These are phyloP conservation scores for Manis javanica DNA, from an alignment of 2,797 vertebrate species.

Conservation along the genomic window DNA sequence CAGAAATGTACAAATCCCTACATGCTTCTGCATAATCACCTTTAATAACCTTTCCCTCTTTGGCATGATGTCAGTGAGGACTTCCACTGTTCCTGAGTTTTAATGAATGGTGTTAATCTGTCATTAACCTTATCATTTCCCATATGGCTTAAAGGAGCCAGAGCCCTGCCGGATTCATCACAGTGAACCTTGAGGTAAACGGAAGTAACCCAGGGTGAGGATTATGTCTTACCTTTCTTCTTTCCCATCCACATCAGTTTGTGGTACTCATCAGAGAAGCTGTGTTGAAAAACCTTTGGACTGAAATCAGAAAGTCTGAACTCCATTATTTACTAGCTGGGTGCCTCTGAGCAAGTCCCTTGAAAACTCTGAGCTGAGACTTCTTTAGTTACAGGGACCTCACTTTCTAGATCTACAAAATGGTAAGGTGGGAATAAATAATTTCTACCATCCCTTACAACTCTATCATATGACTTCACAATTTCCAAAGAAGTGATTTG, in stretches of 20 bases:
- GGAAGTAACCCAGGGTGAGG: conserved; percentile 49
- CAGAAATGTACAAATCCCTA: neutral
- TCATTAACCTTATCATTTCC: conserved; percentile 11
- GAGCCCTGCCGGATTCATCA: conserved; percentile 60
- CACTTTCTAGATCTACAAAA: neutral
- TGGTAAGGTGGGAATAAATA: neutral
- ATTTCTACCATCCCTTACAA: neutral
- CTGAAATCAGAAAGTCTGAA: neutral
- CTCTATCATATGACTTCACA: neutral
- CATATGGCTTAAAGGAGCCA: conserved; percentile 54
- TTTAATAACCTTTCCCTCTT: neutral
- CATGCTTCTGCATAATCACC: neutral
- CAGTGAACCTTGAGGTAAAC: conserved; percentile 45
- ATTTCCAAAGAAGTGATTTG: conserved; percentile 15
- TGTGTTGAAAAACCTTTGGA: neutral
- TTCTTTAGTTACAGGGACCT: neutral
- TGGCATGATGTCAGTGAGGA: neutral
- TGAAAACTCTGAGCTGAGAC: neutral
- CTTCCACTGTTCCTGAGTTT: conserved; percentile 3
- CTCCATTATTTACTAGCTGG: neutral
- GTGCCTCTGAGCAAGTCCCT: neutral
- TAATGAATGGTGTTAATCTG: conserved; percentile 2
- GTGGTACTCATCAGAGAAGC: neutral
- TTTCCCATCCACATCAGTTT: neutral
- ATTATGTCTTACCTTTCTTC: conserved; percentile 10